Percentiles rank a stretch among this genome's conserved stretches.
Conservation (phyloP, 2,888 invertebrate species). For the Ochropacha duplaris region DNA sequence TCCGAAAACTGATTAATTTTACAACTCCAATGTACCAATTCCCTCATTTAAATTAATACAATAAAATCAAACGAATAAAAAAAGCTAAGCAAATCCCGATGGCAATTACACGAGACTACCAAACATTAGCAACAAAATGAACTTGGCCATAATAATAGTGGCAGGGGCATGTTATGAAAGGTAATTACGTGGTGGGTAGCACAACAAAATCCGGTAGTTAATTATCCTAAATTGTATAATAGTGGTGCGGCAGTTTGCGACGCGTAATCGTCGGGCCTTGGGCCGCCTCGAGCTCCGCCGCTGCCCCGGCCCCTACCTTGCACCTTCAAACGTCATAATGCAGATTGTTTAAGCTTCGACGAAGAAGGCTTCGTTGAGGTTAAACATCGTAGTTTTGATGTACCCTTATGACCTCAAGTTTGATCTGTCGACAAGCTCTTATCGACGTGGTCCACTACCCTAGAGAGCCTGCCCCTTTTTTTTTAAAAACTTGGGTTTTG, state of each 20-base stretch:
- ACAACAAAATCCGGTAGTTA: slow-evolving; percentile 81
- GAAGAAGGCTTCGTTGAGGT: too few relatives aligned
- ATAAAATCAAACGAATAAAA: slow-evolving; percentile 16
- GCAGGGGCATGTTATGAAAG: slow-evolving; percentile 72
- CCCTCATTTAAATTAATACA: too few relatives aligned
- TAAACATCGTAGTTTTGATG: too few relatives aligned
- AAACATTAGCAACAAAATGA: slow-evolving; percentile 63
- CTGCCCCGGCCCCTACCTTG: background rate
- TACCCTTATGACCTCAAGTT: too few relatives aligned
- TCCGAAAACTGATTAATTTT: too few relatives aligned
- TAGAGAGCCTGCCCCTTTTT: too few relatives aligned
- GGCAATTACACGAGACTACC: slow-evolving; percentile 59
- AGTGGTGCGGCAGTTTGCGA: slow-evolving; percentile 66
- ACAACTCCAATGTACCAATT: slow-evolving; percentile 15
- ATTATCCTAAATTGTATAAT: slow-evolving; percentile 83
- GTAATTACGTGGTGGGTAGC: slow-evolving; percentile 68
- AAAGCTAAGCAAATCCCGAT: slow-evolving; percentile 56
- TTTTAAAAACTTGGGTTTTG: too few relatives aligned
- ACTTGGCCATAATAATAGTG: slow-evolving; percentile 58
- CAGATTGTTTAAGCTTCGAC: background rate
- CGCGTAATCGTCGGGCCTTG: slow-evolving; percentile 42
- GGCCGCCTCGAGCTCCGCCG: slow-evolving; percentile 12
- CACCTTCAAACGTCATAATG: background rate
- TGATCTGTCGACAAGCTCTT: too few relatives aligned
- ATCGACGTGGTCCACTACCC: too few relatives aligned